Percentiles rank a stretch among this genome's conserved stretches.
Evolutionary conservation across 2,113 vertebrate species (phyloP).

Genomic region (Hylia prasina): DNA sequence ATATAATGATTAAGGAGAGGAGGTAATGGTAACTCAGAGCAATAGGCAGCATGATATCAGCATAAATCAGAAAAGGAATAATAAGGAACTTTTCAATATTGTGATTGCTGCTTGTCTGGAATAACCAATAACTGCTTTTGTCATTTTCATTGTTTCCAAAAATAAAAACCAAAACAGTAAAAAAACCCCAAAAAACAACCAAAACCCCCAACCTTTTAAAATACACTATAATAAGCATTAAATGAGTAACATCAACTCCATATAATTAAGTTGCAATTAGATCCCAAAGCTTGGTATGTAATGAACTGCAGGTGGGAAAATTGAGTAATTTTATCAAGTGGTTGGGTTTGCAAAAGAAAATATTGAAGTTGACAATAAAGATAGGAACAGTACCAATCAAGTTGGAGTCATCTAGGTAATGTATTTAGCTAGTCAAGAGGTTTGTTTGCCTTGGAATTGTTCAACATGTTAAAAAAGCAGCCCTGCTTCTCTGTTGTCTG

Average conservation of each 20-base stretch:
- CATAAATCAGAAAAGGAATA: neutral
- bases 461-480: neutral
- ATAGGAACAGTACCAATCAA: neutral
- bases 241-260: neutral
- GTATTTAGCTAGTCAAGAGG: neutral
- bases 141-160: neutral
- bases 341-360: neutral
- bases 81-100: neutral
- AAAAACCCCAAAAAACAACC: neutral
- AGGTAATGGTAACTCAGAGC: neutral
- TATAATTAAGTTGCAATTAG: conserved; percentile 17
- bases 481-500: neutral
- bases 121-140: neutral
- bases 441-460: conserved; percentile 2
- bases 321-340: neutral
- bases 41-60: neutral
- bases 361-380: neutral
- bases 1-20: neutral
- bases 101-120: neutral
- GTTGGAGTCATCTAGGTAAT: neutral
- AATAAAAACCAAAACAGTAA: neutral
- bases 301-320: neutral
- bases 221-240: neutral
- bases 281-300: neutral
- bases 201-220: neutral